Base-by-base conservation (phyloP, 1,140 invertebrate species). In the Drosophila varians region DNA sequence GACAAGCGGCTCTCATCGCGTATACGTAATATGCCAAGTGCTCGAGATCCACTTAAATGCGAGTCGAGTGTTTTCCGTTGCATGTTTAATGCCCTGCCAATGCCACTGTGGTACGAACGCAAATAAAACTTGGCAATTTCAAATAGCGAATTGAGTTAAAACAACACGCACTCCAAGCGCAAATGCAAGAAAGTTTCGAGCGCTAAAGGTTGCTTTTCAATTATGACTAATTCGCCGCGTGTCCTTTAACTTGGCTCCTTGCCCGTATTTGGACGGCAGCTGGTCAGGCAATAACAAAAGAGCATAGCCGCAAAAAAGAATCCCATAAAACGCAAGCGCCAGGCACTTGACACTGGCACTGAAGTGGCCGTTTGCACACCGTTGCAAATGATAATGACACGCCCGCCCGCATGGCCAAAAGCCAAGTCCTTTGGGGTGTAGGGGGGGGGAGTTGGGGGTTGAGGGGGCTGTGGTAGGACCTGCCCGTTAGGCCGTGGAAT, bases 301-400 rank as follows among this genome's bases (percentile, higher is more conserved):
- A 51, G 48, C 6, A 53, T 43, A 8, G n/a, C n/a, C 36, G 34
- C 26, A 42, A 42, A 42, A 42, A 42, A 42, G 38, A 42, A 19
- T 42, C 45, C 38, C 34, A 84, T 86, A 76, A 86, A 84, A 80
- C 54, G 61, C 79, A 73, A 73, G 61, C 61, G 55, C 48, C 71
- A 79, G 76, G 55, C 60, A 75, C 80, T 84, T 87, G 80, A 84
- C 80, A 87, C 72, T 84, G 68, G 62, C 55, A 66, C 23, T 75
- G 42, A 79, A 84, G 79, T 86, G 79, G 54, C 61, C 75, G 60
- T 75, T 72, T 80, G 80, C 80, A 84, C 76, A 86, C 66, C 79
- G 75, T 84, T 79, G 23, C 51, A 40, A 72, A 79, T 82, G 77
- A 80, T 72, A 72, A 72, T 82, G 72, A 51, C 65, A 72, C 55